Conservation (phyloP, 2,888 invertebrate genomes). For the Laspeyria flexula region DNA sequence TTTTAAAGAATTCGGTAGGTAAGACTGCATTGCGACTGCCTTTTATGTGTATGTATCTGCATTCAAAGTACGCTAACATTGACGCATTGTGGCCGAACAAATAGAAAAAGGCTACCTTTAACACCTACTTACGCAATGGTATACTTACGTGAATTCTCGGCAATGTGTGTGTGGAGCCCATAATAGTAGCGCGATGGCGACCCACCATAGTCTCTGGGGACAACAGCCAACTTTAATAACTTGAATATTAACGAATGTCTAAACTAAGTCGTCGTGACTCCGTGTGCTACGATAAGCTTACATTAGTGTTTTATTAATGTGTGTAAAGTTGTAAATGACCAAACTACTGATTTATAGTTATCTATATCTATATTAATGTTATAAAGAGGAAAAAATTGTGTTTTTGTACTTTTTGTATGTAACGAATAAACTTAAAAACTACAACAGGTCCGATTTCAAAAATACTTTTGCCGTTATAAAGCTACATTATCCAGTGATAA, state of each 20-base stretch:
- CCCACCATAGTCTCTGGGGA: constrained; percentile 75
- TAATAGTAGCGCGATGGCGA: constrained; percentile 63
- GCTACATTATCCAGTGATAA: too few species aligned
- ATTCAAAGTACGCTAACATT: constrained; percentile 27
- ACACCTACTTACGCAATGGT: constrained; percentile 5
- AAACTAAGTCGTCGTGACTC: constrained; percentile 42
- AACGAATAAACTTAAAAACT: too few species aligned
- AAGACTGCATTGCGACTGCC: constrained; percentile 24
- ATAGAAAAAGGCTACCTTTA: neutral
- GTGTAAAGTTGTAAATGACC: constrained; percentile 6
- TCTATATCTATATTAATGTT: too few species aligned
- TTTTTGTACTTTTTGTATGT: too few species aligned
- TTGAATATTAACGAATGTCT: constrained; percentile 32
- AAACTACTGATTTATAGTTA: constrained; percentile 14
- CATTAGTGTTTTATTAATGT: constrained; percentile 26
- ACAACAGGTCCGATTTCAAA: too few species aligned
- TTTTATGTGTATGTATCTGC: constrained; percentile 28
- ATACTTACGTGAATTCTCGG: constrained; percentile 77
- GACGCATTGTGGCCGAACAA: constrained; percentile 22
- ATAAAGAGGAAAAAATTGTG: too few species aligned
- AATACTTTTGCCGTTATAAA: too few species aligned
- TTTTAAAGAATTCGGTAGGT: constrained; percentile 31
- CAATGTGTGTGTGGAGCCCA: constrained; percentile 63
- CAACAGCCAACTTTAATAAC: constrained; percentile 40
- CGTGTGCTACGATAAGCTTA: constrained; percentile 19